Evolutionary conservation across 1,140 invertebrate genomes (phyloP), one percentile per base, ranked within the genome.

Genomic region (Plodia interpunctella): DNA sequence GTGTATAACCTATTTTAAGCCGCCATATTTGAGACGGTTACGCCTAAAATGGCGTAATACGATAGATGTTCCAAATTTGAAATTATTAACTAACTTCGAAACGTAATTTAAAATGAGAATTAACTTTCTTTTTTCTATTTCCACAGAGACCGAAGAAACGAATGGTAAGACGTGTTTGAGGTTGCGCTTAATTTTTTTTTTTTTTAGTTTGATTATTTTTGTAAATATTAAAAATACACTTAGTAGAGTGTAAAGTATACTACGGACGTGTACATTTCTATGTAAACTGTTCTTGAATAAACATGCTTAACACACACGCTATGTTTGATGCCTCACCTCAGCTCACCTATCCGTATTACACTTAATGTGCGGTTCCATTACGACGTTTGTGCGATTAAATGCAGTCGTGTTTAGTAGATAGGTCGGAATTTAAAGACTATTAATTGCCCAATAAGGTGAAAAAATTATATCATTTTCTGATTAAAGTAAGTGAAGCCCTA

Each of bases 301-400:
- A 86, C 63, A 74, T 70, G 75, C 76, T 82, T 80, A 49, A 62
- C 72, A 72, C 69, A 66, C 76, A 76, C 73, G 65, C 67, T 79
- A 83, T 86, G 72, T 80, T 79, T 82, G 72, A 72, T 70, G 74
- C 73, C 76, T 79, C 79, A 84, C 80, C 77, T 73, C 68, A 74
- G 70, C 76, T 79, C 79, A 84, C 80, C 77, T 73, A 61, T 72
- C 68, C 65, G 72, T 71, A 68, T 72, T 66, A 74, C 68, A 64
- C 61, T 68, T 70, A 72, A 65, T 61, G 54, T 28, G 60, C 51
- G 62, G 38, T 71, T 67, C 60, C 61, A 66, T 66, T 66, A 64
- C 20, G 17, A 19, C 55, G 60, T 6, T 11, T 32, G 30, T 32
- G 30, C 8, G 30, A 32, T 32, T 32, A 32, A 32, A 10, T 10